Evolutionary conservation across 2,888 invertebrate genomes (phyloP).

Genomic region (Phengaris alcon): DNA sequence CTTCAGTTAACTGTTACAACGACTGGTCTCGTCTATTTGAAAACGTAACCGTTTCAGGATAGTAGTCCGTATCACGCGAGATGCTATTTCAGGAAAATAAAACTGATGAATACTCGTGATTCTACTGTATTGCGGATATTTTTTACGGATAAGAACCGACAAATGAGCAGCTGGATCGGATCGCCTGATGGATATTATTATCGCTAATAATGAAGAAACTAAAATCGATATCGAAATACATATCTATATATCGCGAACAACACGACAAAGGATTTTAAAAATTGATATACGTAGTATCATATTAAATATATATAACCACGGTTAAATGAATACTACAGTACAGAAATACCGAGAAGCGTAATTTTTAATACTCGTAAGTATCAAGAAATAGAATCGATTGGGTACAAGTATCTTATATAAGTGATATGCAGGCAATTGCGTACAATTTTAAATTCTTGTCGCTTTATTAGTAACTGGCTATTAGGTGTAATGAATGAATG

Average conservation of each 20-base stretch:
- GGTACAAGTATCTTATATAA: background rate
- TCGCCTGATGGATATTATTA: background rate
- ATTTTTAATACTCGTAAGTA: background rate
- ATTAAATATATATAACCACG: too few relatives aligned
- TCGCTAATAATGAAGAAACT: too few relatives aligned
- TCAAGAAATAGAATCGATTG: background rate
- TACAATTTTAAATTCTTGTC: slow-evolving; percentile 6
- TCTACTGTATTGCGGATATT: background rate
- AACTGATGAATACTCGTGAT: background rate
- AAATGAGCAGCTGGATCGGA: background rate
- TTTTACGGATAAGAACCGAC: background rate
- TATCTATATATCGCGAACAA: too few relatives aligned
- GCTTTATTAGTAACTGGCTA: slow-evolving; percentile 2
- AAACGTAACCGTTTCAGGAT: background rate
- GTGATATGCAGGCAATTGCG: background rate
- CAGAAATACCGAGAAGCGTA: background rate
- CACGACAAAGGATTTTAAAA: too few relatives aligned
- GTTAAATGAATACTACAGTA: too few relatives aligned
- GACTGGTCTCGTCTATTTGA: background rate
- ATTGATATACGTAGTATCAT: too few relatives aligned
- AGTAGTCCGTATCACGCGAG: background rate
- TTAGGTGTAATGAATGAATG: too few relatives aligned
- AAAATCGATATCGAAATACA: too few relatives aligned
- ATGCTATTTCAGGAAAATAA: background rate
- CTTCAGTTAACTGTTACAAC: background rate